These are phyloP conservation scores for Rhincodon typus DNA, from an alignment of 2,797 vertebrate genomes.

Conservation along the genomic window DNA sequence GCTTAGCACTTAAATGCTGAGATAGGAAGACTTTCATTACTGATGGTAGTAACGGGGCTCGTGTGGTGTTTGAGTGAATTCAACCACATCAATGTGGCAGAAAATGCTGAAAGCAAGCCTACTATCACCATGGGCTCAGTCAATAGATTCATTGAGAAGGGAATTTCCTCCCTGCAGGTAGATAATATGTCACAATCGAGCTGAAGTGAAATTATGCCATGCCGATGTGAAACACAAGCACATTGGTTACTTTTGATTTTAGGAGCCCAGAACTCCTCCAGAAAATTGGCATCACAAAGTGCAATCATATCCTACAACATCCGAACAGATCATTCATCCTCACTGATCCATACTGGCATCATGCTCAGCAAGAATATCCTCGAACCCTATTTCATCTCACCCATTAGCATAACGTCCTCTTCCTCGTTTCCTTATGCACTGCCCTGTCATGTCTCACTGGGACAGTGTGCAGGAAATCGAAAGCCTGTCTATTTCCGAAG, in stretches of 20 bases:
- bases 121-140: background rate
- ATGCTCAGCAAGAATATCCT: background rate
- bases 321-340: background rate
- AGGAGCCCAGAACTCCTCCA: background rate
- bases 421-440: background rate
- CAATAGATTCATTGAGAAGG: background rate
- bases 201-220: no score
- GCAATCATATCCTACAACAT: background rate
- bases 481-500: no score
- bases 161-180: background rate
- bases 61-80: background rate
- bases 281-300: background rate
- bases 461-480: no score
- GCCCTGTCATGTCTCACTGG: no score
- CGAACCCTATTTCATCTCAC: background rate
- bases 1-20: no score
- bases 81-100: background rate
- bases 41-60: background rate
- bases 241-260: background rate
- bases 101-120: background rate
- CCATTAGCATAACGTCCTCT: background rate
- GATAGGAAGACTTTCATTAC: background rate
- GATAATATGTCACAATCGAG: no score
- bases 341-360: background rate
- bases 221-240: no score